A percentile compares a stretch with the other conserved stretches of the same genome.
Evolutionary conservation across 2,797 vertebrate species (phyloP).

Genomic region (Sebastes melanostomus): DNA sequence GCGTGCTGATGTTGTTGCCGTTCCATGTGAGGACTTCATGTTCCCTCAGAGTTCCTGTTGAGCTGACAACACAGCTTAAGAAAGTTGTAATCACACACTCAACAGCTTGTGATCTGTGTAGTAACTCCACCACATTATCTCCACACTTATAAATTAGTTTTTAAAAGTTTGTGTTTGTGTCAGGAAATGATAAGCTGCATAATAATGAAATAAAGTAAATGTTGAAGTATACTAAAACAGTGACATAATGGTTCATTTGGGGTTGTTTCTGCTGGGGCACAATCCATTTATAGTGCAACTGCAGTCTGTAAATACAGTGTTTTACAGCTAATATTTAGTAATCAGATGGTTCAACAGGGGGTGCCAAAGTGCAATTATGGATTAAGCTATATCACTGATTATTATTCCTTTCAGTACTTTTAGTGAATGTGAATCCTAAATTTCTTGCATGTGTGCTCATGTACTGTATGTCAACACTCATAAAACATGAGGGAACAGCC

Average conservation of each 20-base stretch:
- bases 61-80: not conserved
- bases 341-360: not conserved
- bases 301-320: not conserved
- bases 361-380: not conserved
- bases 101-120: not conserved
- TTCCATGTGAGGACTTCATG: constrained; percentile 46
- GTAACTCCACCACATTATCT: not conserved
- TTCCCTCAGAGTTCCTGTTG: constrained; percentile 14
- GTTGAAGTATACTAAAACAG: too few relatives aligned
- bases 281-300: not conserved
- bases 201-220: not conserved
- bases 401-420: not conserved
- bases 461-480: not conserved
- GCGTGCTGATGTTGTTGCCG: constrained; percentile 41
- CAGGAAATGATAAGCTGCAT: not conserved
- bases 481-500: not conserved
- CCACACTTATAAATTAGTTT: not conserved
- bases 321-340: not conserved
- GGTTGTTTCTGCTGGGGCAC: not conserved
- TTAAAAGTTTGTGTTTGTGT: not conserved
- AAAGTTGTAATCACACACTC: not conserved
- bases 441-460: not conserved
- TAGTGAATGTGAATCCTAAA: not conserved
- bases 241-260: not conserved
- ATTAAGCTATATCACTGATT: not conserved